A percentile compares a stretch with the other conserved stretches of the same genome.
These are phyloP conservation scores for Eumacrocentrus americanus DNA, from an alignment of 2,888 invertebrate species.

Conservation along the genomic window DNA sequence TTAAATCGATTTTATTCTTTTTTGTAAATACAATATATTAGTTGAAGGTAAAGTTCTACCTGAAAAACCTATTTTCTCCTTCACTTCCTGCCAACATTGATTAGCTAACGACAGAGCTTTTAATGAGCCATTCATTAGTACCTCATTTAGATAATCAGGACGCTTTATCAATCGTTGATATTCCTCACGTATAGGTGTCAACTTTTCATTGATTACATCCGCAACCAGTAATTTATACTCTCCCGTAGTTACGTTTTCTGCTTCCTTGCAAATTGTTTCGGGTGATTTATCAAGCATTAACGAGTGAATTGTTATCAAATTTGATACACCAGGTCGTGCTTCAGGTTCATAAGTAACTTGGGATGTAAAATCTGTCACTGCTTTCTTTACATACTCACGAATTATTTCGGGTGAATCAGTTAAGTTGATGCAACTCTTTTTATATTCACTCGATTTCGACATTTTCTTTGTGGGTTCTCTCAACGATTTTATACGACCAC, in stretches of 20 bases:
- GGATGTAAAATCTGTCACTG: conserved; percentile 88
- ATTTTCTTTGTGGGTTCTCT: conserved; percentile 91
- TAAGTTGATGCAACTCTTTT: conserved; percentile 79
- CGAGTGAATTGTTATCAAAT: conserved; percentile 85
- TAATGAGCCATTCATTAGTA: conserved; percentile 70
- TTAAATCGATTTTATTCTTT: conserved; percentile 30
- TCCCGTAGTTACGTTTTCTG: conserved; percentile 73
- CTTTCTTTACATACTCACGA: conserved; percentile 78
- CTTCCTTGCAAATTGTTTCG: conserved; percentile 74
- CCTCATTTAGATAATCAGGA: conserved; percentile 68
- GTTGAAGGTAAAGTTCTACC: conserved; percentile 31
- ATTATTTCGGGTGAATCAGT: conserved; percentile 77
- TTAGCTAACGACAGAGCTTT: conserved; percentile 70
- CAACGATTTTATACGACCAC: conserved; percentile 78
- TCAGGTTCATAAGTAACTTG: conserved; percentile 81
- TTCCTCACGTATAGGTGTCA: conserved; percentile 73
- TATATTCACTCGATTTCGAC: conserved; percentile 92
- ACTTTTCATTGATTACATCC: conserved; percentile 72
- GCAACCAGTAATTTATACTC: conserved; percentile 78
- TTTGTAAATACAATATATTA: conserved; percentile 25
- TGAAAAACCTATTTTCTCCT: conserved; percentile 66
- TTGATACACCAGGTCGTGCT: conserved; percentile 84
- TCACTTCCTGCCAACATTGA: conserved; percentile 70
- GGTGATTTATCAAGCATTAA: conserved; percentile 71
- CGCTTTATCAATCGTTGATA: conserved; percentile 67